Percentiles rank a stretch among this genome's conserved stretches.
phyloP scores from a whole-genome alignment of 2,113 vertebrate genomes.

The Rhabdornis inornatus region DNA sequence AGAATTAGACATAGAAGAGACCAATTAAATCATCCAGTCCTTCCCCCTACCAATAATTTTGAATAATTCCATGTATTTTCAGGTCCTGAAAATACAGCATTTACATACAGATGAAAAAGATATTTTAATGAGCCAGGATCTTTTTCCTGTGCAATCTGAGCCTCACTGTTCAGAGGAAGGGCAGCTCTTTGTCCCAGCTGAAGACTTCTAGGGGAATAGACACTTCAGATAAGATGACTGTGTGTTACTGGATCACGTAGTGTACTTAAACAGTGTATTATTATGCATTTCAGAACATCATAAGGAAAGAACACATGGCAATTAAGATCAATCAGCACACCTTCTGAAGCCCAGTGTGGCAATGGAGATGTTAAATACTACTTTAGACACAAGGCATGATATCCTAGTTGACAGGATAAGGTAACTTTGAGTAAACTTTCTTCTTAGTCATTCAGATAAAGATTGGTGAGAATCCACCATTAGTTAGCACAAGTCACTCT shows the following conservation, averaged over 20 bases:
- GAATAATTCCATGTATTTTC: constrained; percentile 13
- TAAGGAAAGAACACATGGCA: neutral
- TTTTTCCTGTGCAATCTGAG: neutral
- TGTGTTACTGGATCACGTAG: fast-evolving
- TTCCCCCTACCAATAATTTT: neutral
- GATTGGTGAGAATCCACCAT: neutral
- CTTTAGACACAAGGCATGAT: neutral
- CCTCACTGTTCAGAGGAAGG: neutral
- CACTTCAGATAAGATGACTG: neutral
- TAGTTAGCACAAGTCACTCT: neutral
- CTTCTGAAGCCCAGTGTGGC: neutral
- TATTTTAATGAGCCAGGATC: neutral
- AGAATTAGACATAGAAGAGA: neutral
- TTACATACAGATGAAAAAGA: constrained; percentile 33
- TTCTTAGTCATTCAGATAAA: neutral
- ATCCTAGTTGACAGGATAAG: neutral
- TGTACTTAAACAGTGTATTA: neutral
- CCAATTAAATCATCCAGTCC: neutral
- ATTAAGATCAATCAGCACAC: neutral
- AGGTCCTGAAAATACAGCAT: neutral
- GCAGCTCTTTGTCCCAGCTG: neutral
- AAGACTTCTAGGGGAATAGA: neutral
- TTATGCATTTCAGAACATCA: neutral
- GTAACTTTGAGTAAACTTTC: neutral
- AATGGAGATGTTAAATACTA: neutral